These are phyloP conservation scores for Gonioctena quinquepunctata DNA, from an alignment of 1,140 invertebrate genomes.

Conservation along the genomic window DNA sequence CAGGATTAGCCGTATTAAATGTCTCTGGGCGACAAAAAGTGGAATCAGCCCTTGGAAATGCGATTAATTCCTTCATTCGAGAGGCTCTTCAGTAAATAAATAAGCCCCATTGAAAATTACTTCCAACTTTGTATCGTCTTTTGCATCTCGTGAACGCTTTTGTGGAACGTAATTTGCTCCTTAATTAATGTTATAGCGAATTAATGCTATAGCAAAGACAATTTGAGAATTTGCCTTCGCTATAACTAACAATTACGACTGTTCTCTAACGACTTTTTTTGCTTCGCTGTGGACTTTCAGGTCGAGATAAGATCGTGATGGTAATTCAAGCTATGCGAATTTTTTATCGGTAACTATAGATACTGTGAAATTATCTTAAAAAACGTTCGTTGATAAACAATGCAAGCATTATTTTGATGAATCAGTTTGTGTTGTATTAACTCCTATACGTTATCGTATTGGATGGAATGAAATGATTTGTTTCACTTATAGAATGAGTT, in stretches of 20 bases:
- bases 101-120: slow-evolving; percentile 3
- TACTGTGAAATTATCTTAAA: too few species aligned
- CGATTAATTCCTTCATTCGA: neutral
- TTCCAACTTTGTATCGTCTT: neutral
- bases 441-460: too few species aligned
- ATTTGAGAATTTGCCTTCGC: neutral
- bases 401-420: too few species aligned
- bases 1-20: neutral
- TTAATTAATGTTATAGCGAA: slow-evolving; percentile 4
- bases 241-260: slow-evolving; percentile 7
- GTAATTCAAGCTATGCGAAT: neutral
- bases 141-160: neutral
- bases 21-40: slow-evolving; percentile 1
- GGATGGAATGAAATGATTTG: too few species aligned
- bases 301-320: neutral
- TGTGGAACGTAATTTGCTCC: neutral
- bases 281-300: neutral
- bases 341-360: too few species aligned
- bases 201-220: too few species aligned
- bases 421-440: too few species aligned
- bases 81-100: slow-evolving; percentile 4
- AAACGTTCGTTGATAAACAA: too few species aligned
- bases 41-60: neutral
- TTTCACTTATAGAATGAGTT: too few species aligned
- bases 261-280: slow-evolving; percentile 9